Percentiles rank a stretch among this genome's conserved stretches.
phyloP scores from a whole-genome alignment of 2,113 vertebrate genomes.

The Paramormyrops kingsleyae region DNA sequence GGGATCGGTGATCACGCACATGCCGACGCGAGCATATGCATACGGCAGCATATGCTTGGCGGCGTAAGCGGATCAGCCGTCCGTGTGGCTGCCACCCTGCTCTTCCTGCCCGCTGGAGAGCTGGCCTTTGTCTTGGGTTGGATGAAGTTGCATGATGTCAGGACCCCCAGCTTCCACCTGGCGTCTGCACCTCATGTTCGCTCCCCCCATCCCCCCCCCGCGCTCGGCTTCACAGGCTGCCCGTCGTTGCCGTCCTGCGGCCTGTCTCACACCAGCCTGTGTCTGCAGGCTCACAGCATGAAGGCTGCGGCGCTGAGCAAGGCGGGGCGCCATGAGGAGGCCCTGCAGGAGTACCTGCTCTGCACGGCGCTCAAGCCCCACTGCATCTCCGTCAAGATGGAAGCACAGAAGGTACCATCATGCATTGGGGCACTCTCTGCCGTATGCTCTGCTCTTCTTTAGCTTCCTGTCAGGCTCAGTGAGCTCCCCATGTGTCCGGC shows the following conservation, averaged over 20 bases:
- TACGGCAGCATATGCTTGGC: not conserved
- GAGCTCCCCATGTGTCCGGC: conserved; percentile 16
- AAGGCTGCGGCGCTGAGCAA: conserved; percentile 75
- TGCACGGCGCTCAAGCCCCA: conserved; percentile 84
- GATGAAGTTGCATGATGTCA: not conserved
- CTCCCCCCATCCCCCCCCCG: not conserved
- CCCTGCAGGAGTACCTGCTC: conserved; percentile 77
- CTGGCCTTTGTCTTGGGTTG: not conserved
- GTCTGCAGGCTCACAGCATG: conserved; percentile 71
- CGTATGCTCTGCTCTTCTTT: not conserved
- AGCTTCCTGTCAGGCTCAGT: not conserved
- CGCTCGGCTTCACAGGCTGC: not conserved
- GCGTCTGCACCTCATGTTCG: not conserved
- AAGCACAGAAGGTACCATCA: conserved; percentile 76
- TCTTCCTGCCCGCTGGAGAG: not conserved
- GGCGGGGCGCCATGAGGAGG: conserved; percentile 73
- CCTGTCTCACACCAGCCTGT: not conserved
- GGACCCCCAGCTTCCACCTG: not conserved
- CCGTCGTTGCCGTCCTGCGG: not conserved
- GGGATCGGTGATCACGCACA: not conserved
- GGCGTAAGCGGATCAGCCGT: not conserved
- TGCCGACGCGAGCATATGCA: not conserved
- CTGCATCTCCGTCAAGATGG: conserved; percentile 76
- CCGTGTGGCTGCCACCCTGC: not conserved
- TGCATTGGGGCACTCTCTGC: not conserved